These are phyloP conservation scores for Trematocara marginatum DNA, from an alignment of 2,113 vertebrate genomes.

Conservation along the genomic window DNA sequence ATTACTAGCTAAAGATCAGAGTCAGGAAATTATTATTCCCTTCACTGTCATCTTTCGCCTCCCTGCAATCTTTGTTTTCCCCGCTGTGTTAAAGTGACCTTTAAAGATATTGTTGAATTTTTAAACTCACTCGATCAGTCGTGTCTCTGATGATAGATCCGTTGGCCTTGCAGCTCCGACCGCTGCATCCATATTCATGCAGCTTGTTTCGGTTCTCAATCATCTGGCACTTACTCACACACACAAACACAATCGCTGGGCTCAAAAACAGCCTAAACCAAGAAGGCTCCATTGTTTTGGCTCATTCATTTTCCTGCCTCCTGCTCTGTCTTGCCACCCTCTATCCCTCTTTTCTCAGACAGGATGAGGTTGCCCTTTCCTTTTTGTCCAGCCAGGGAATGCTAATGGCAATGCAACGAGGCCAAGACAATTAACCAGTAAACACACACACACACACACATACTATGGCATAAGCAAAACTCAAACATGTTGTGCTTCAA, in stretches of 20 bases:
- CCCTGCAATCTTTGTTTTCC: neutral
- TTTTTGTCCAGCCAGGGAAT: conserved; percentile 13
- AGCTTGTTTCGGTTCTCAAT: neutral
- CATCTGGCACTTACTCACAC: neutral
- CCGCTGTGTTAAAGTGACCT: neutral
- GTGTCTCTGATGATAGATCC: neutral
- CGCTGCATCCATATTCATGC: conserved; percentile 17
- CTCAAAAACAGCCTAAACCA: neutral
- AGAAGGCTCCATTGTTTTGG: conserved; percentile 15
- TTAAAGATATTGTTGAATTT: neutral
- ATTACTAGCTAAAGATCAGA: neutral
- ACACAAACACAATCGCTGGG: neutral
- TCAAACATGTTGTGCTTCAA: neutral
- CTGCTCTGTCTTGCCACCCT: neutral
- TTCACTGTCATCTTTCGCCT: neutral
- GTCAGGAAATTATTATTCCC: neutral
- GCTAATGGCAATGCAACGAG: neutral
- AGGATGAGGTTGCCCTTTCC: conserved; percentile 21
- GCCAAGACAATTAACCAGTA: conserved; percentile 13
- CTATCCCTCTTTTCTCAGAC: conserved; percentile 13
- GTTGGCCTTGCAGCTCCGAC: neutral
- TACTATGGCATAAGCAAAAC: neutral
- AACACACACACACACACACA: neutral
- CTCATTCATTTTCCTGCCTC: conserved; percentile 6
- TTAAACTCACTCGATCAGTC: neutral